These are phyloP conservation scores for Phoenicopterus ruber DNA, from an alignment of 2,113 vertebrate genomes.

Conservation along the genomic window DNA sequence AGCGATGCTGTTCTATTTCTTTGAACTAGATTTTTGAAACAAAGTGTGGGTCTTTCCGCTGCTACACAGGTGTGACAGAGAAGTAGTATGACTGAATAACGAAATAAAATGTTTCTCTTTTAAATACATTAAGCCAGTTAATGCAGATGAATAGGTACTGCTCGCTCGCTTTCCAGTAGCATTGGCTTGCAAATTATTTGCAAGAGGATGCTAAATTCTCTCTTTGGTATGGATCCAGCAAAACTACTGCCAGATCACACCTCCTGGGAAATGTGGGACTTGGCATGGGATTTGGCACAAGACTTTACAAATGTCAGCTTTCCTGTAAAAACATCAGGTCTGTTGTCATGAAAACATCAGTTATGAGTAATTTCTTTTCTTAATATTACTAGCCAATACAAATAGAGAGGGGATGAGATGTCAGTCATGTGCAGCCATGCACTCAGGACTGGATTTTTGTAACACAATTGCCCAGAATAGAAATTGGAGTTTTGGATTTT, in stretches of 20 bases:
- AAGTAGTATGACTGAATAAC: neutral
- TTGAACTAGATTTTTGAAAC: neutral
- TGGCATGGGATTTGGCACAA: constrained; percentile 21
- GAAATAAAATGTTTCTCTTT: neutral
- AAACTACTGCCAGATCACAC: neutral
- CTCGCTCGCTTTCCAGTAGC: neutral
- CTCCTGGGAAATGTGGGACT: constrained; percentile 9
- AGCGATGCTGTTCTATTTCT: neutral
- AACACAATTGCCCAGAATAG: neutral
- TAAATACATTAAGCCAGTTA: neutral
- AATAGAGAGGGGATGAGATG: constrained; percentile 3
- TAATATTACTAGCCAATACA: constrained; percentile 24
- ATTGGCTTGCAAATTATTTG: neutral
- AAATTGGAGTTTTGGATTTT: neutral
- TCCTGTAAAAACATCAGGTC: constrained; percentile 8
- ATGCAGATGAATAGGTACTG: neutral
- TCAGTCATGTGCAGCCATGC: neutral
- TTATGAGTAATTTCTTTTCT: constrained; percentile 47
- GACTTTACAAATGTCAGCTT: neutral
- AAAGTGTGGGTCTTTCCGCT: neutral
- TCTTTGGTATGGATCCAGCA: neutral
- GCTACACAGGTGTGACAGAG: neutral
- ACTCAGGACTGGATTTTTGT: neutral
- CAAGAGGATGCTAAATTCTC: neutral
- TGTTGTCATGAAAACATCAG: constrained; percentile 33